Base-by-base conservation (phyloP, 2,113 vertebrate species). In the Bolborhynchus lineola region DNA sequence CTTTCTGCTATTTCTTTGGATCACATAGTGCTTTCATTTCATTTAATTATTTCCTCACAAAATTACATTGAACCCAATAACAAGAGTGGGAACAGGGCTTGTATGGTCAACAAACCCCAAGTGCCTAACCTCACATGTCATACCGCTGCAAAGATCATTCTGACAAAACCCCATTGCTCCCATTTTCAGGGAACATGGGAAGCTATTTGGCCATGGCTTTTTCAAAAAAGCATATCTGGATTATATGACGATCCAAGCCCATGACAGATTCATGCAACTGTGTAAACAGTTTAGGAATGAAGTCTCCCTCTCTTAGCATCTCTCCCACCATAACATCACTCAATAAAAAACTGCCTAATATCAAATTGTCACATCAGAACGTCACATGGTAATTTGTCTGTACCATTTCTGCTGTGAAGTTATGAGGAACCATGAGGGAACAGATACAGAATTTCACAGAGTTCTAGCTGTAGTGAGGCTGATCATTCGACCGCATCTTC, bases 341-440 rank as follows among this genome's bases (percentile, higher is more conserved):
- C 50, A 24, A 0, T 53, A 47, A 46, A 81, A 90, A 84, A 41
- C 46, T 64, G 47, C 12, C 13, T 6, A 2, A 13, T 31, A n/a
- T 74, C 57, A 81, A 63, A 82, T 17, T 47, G 5, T 33, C 64
- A 67, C 25, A 6, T 26, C 0, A 0, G 6, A n/a, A n/a, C 8
- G 1, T 59, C 55, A 9, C 21, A 21, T 21, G 19, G 15, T 23
- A 13, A 65, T 90, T 82, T 64, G 6, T 20, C 49, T 65, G 6
- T 21, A 42, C 12, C 14, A 6, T 82, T 52, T 46, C 55, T 71
- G 21, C 42, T 79, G 16, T 42, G 47, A 68, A 84, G 39, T 59
- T 15, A 29, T 1, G 3, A 79, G 16, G 18, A 52, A 8, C 2
- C 4, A 16, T 4, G 1, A 1, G 8, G 50, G 39, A 49, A 23